Conservation (phyloP, 2,797 vertebrate genomes). For the Macropus fuliginosus region DNA sequence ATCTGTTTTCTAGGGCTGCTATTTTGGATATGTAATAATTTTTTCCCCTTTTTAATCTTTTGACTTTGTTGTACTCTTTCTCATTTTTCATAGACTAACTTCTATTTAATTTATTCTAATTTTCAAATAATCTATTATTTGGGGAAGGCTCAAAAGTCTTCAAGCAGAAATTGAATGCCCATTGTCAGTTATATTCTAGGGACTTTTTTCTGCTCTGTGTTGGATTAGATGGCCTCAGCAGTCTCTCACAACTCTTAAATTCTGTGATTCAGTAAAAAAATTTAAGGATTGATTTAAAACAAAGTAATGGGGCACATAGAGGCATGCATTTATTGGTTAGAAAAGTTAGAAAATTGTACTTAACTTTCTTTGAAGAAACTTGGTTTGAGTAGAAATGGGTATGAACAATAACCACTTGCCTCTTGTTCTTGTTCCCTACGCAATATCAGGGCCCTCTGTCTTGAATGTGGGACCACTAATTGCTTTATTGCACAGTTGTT, state of each 20-base stretch:
- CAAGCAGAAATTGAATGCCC: neutral
- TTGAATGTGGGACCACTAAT: neutral
- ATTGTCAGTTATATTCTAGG: neutral
- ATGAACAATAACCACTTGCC: neutral
- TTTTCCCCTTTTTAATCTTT: neutral
- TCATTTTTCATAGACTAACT: neutral
- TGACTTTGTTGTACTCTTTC: neutral
- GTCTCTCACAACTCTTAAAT: neutral
- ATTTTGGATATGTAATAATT: neutral
- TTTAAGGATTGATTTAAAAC: neutral
- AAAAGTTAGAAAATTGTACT: conserved; percentile 13
- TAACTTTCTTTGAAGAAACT: conserved; percentile 51
- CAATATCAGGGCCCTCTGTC: neutral
- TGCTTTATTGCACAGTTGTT: neutral
- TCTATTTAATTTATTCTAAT: neutral
- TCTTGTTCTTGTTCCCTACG: neutral
- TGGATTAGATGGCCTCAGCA: neutral
- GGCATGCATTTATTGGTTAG: neutral
- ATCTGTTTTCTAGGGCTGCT: neutral
- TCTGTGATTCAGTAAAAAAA: neutral
- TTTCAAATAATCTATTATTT: neutral
- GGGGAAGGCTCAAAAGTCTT: neutral
- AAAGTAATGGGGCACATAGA: neutral
- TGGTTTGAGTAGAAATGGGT: neutral
- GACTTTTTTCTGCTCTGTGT: too few species aligned